Evolutionary conservation across 1,140 invertebrate genomes (phyloP), one percentile per base, ranked within the genome.

Genomic region (Pseudomyrmex dendroicus): DNA sequence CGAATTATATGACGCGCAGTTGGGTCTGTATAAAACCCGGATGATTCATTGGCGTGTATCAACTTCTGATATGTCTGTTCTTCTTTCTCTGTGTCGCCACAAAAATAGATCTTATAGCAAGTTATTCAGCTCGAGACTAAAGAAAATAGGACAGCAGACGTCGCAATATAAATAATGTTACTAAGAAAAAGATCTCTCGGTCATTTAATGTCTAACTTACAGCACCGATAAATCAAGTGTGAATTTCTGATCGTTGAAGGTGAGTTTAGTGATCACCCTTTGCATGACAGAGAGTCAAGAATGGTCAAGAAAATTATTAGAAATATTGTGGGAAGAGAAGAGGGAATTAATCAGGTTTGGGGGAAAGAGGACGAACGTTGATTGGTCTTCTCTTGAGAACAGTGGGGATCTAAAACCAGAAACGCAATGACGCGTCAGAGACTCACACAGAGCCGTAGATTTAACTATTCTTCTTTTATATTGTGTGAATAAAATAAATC

Each of bases 1-100:
- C n/a, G 12, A 17, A 64, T 84, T 86, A 85, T 73, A 77, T 88
- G 87, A 88, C 86, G 57, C 62, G 67, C 86, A 88, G 86, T 83
- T 88, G 86, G 76, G n/a, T 25, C 54, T 15, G 44, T 12, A 83
- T 83, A 73, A 62, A 56, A 72, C 9, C 48, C n/a, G 17, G 57
- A 73, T 88, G 87, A 88, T 56, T 88, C 87, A 88, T 48, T 57
- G 9, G 10, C 20, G 20, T 54, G 56, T 72, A 57, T 83, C 86
- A 85, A 88, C 86, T 86, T 73, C 44, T 9, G 54, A 57, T 70
- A 78, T 72, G 59, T 2, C 57, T 4, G 61, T 63, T 61, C 13
- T 22, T 10, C 56, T 50, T 20, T 13, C 7, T 50, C 20, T 48
- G 9, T 35, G 52, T 78, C 63, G 5, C 5, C 20, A 50, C 52